Evolutionary conservation across 1,140 invertebrate genomes (phyloP).

Genomic region (Daktulosphaira vitifoliae): DNA sequence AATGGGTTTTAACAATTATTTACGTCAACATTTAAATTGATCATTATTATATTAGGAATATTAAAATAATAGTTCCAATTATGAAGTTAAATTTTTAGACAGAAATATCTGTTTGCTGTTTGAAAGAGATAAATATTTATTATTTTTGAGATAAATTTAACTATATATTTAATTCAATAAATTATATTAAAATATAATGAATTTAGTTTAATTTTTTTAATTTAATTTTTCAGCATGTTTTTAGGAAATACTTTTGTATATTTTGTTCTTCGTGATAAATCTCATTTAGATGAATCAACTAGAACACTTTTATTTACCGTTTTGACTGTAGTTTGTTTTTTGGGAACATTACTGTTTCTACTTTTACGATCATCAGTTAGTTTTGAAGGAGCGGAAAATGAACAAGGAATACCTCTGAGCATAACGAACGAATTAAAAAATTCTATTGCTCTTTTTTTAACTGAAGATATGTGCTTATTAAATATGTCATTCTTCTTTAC

Average conservation of each 20-base stretch:
- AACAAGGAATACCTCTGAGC: constrained; percentile 38
- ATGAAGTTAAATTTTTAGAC: no score
- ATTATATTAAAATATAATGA: no score
- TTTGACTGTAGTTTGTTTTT: constrained; percentile 58
- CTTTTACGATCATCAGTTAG: constrained; percentile 51
- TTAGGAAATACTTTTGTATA: constrained; percentile 90
- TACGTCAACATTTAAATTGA: no score
- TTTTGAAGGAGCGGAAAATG: constrained; percentile 45
- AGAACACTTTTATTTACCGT: constrained; percentile 67
- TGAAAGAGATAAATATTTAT: no score
- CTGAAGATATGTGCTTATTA: constrained; percentile 74
- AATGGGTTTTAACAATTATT: no score
- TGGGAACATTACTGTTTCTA: constrained; percentile 61
- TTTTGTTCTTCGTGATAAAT: constrained; percentile 71
- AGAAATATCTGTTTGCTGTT: no score
- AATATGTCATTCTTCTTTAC: constrained; percentile 84
- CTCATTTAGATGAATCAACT: constrained; percentile 51
- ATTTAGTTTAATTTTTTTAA: no score
- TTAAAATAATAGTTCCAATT: no score
- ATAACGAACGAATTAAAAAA: constrained; percentile 58
- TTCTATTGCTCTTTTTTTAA: constrained; percentile 66
- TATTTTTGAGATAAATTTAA: no score
- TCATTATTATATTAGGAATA: no score
- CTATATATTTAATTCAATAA: no score
- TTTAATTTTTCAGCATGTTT: constrained; percentile 75